These are phyloP conservation scores for Drosophila pseudoananassae DNA, from an alignment of 1,140 invertebrate species.

Conservation along the genomic window DNA sequence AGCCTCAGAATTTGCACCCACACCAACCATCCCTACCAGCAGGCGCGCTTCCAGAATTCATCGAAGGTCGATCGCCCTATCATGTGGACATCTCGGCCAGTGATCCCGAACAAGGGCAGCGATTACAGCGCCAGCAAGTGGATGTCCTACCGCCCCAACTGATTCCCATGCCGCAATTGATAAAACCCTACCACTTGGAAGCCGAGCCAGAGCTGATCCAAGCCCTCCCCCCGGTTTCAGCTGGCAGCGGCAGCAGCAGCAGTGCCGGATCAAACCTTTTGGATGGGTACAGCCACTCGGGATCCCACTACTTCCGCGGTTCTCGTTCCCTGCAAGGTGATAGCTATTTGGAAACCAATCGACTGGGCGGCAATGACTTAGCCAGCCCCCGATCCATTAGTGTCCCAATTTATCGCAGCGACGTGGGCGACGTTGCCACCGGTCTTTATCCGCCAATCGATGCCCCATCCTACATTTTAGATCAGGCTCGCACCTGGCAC, in stretches of 20 bases:
- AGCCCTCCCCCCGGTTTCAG: slow-evolving; percentile 62
- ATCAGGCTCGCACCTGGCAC: slow-evolving; percentile 64
- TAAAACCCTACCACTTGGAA: slow-evolving; percentile 78
- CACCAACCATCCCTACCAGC: slow-evolving; percentile 9
- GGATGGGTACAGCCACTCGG: slow-evolving; percentile 55
- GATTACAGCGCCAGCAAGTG: slow-evolving; percentile 76
- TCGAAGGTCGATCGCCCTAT: slow-evolving; percentile 86
- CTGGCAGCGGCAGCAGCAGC: slow-evolving; percentile 22
- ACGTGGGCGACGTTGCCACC: slow-evolving; percentile 34
- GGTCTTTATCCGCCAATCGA: slow-evolving; percentile 66
- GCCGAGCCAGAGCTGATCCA: slow-evolving; percentile 78
- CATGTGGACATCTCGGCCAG: slow-evolving; percentile 84
- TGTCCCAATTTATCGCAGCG: slow-evolving; percentile 59
- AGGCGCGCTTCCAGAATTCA: slow-evolving; percentile 82
- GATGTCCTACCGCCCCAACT: slow-evolving; percentile 77
- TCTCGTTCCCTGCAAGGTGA: slow-evolving; percentile 71
- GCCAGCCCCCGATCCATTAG: slow-evolving; percentile 51
- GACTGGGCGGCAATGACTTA: slow-evolving; percentile 24
- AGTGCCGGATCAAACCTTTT: slow-evolving; percentile 57
- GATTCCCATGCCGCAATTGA: slow-evolving; percentile 71
- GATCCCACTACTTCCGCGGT: slow-evolving; percentile 69
- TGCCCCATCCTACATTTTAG: slow-evolving; percentile 54
- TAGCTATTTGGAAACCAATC: slow-evolving; percentile 70
- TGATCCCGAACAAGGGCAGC: slow-evolving; percentile 60
- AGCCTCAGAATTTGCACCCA: slow-evolving; percentile 34